Evolutionary conservation across 1,140 invertebrate genomes (phyloP), one percentile per base, ranked within the genome.

Genomic region (Ceratina australensis): DNA sequence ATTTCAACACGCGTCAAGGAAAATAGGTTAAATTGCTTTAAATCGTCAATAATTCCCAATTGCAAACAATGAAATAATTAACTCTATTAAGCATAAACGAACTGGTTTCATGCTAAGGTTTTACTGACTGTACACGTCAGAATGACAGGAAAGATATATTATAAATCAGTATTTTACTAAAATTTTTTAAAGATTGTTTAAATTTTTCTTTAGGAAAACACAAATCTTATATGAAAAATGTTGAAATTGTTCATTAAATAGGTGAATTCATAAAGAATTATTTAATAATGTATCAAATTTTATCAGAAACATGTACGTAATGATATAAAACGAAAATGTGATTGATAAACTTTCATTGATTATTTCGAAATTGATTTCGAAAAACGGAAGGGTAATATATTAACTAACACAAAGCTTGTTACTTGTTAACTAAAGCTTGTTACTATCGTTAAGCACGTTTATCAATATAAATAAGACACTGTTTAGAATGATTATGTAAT

Each of bases 21-120:
- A 49, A 28, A 75, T 47, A 75, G 64, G 24, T 76, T 60, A 69
- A 60, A 52, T 76, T 28, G 5, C 15, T 8, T 76, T 60, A 26
- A 68, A 26, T n/a, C n/a, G n/a, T n/a, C 24, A 69, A 69, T 60
- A 52, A 12, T 13, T 42, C 28, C 28, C 26, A 50, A 60, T 68
- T 54, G 10, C 16, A 20, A 33, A 0, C n/a, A 61, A 60, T 24
- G 18, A 52, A 60, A 5, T 22, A 10, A 69, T 76, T 61, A 52
- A 61, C 3, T 24, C 33, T 12, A 18, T 49, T 7, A 72, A 49
- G 8, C 8, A 15, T 18, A 57, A 0, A 47, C 10, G 13, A 49
- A 15, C 10, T 28, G 26, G 10, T 57, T 52, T 13, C 22, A 3
- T 22, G 13, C 24, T n/a, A 24, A 54, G 2, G 26, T 28, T 15